Evolutionary conservation across 2,888 invertebrate species (phyloP), one percentile per base, ranked within the genome.

Genomic region (Dorcus hopei): DNA sequence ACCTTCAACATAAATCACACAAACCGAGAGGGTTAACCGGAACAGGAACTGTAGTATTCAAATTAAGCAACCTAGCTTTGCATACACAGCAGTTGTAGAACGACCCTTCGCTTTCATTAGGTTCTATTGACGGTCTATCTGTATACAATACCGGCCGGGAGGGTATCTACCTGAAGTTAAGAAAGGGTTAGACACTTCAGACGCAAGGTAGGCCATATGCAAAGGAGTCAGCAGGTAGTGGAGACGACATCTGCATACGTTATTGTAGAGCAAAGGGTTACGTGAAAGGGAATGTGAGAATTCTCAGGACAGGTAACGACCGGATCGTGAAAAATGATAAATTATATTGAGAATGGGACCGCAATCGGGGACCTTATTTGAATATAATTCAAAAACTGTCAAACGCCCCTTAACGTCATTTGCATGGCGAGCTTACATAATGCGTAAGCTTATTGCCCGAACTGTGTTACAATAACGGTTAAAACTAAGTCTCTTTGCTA

Each of bases 301-400:
- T 59, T 61, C 54, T 57, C 54, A 53, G 57, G 69, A 72, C 72
- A 72, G 74, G 74, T 74, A 75, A 75, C 73, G 71, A 72, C 70
- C 68, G 68, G 69, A 69, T 72, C 72, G 52, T 72, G 73, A 71
- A 72, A 73, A 72, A 74, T 74, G 74, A 75, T 74, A 74, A 75
- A 74, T 74, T 75, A 70, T 69, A 62, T 71, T 65, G 61, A 65
- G 70, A 69, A 70, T 69, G 65, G 70, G 68, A 63, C 67, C 70
- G 63, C 64, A 65, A 66, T 65, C 67, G 65, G 69, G 69, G 72
- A 66, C 70, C 73, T 74, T 68, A 74, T 75, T 74, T 76, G 73
- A 77, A 76, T 77, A 76, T 76, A 70, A 76, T 77, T 77, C 75
- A 74, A 68, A 70, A 76, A 75, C 74, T 77, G 75, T 76, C 77